These are phyloP conservation scores for Odontesthes bonariensis DNA, from an alignment of 2,113 vertebrate genomes.

Conservation along the genomic window DNA sequence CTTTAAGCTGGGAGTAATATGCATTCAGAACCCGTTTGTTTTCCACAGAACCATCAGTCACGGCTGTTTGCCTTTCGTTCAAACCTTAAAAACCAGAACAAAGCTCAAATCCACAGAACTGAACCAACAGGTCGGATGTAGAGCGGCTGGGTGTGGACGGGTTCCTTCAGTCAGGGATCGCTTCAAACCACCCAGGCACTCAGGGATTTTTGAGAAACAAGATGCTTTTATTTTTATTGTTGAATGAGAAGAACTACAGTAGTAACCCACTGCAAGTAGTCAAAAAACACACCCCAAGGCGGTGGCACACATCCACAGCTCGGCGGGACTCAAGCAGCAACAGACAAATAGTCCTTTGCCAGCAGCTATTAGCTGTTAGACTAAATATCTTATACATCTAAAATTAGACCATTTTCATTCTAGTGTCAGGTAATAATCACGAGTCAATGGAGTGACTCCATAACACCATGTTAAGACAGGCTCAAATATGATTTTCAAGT, in stretches of 20 bases:
- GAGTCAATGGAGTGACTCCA: slow-evolving; percentile 1
- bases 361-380: neutral
- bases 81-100: too few relatives aligned
- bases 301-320: neutral
- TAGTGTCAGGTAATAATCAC: neutral
- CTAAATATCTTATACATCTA: slow-evolving; percentile 13
- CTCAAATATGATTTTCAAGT: slow-evolving; percentile 12
- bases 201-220: slow-evolving; percentile 29
- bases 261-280: neutral
- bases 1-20: too few relatives aligned
- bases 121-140: too few relatives aligned
- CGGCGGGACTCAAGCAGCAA: neutral
- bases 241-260: slow-evolving; percentile 33
- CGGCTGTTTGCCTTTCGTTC: too few relatives aligned
- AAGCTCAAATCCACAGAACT: too few relatives aligned
- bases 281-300: slow-evolving; percentile 4
- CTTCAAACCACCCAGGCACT: neutral
- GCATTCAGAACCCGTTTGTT: too few relatives aligned
- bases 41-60: too few relatives aligned
- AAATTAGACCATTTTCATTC: slow-evolving; percentile 7
- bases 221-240: slow-evolving; percentile 35
- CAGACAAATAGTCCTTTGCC: neutral
- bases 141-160: too few relatives aligned
- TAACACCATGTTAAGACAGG: neutral
- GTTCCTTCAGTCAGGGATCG: too few relatives aligned